These are phyloP conservation scores for Zosterops borbonicus DNA, from an alignment of 2,113 vertebrate species.

Conservation along the genomic window DNA sequence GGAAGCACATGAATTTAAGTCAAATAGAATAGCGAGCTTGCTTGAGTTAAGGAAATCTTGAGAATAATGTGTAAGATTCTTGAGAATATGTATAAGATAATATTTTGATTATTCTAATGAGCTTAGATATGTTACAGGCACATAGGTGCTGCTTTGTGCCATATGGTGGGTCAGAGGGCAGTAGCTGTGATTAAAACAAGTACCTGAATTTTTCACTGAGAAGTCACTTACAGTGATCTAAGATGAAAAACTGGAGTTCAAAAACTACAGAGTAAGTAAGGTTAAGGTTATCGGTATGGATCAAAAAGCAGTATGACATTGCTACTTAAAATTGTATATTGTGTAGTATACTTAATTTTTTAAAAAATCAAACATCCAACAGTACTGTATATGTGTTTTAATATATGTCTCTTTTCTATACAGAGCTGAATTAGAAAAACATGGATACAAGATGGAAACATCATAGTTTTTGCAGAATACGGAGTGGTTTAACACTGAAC, in stretches of 20 bases:
- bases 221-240: not conserved
- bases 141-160: not conserved
- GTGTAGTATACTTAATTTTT: not conserved
- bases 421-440: constrained; percentile 98
- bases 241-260: not conserved
- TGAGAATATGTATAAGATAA: not conserved
- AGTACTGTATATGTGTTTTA: not conserved
- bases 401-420: constrained; percentile 31
- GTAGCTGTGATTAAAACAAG: not conserved
- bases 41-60: not conserved
- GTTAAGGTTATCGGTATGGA: not conserved
- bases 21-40: not conserved
- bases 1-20: not conserved
- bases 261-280: not conserved
- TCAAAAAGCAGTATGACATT: not conserved
- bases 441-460: constrained; percentile 99
- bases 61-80: not conserved
- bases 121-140: not conserved
- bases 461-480: constrained; percentile 78
- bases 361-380: not conserved
- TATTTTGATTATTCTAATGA: not conserved
- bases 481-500: constrained; percentile 43
- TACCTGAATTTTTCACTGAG: not conserved
- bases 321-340: not conserved
- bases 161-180: not conserved